Evolutionary conservation across 2,888 invertebrate genomes (phyloP), one percentile per base, ranked within the genome.

Genomic region (Rotaria magnacalcarata): DNA sequence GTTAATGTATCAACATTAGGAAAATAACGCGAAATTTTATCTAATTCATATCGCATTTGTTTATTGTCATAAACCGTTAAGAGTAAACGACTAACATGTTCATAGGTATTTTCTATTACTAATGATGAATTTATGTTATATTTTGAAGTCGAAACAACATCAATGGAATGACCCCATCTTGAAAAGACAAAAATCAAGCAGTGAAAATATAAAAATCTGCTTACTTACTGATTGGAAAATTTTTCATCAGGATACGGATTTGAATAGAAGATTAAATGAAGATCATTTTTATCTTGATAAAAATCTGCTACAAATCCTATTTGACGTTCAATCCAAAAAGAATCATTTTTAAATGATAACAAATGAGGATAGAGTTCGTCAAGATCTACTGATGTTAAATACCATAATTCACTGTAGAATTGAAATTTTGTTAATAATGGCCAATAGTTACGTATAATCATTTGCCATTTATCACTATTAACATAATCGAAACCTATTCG

Each of bases 381-480:
- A 6, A 34, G 14, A 67, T 67, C 67, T 27, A 34, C 14, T 6
- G 27, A 8, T 67, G 67, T 67, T 67, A 67, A 67, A 67, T 34
- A 34, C n/a, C 67, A 67, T 34, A 67, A 67, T 67, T 67, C 67
- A 67, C 67, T 27, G 34, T 67, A 67, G 4, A 67, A 27, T 16
- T 67, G 27, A 67, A 67, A 67, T 34, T n/a, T 67, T 67, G 4
- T 34, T 67, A 67, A 67, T 16, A 67, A 34, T 67, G 67, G 67
- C 67, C 67, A 67, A 67, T 67, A 67, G 34, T 34, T 67, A 67
- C 34, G 16, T 34, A 67, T 67, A 34, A 67, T 67, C 67, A 67
- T 67, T 67, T 67, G 27, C 67, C 67, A 67, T 34, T 27, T 67
- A 67, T 67, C 67, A 67, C 16, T 67, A 67, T 67, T 67, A 27